Evolutionary conservation across 1,140 invertebrate species (phyloP).

Genomic region (Rhopalosiphum maidis): DNA sequence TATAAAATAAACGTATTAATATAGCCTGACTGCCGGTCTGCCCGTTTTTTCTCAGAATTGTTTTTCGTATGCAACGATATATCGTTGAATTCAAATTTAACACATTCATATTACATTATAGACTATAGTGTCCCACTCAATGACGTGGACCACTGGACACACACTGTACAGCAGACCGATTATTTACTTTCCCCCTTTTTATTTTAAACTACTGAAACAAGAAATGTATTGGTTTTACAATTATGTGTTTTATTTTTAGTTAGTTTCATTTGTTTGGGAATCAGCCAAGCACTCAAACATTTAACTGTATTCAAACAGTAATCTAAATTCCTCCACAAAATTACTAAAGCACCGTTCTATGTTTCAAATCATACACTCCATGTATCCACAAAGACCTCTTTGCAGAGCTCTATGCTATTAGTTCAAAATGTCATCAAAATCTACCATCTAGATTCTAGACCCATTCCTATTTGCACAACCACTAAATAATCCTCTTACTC

Average conservation of each 20-base stretch:
- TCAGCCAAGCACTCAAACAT: neutral
- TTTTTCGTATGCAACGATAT: no score
- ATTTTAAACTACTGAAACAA: neutral
- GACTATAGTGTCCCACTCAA: no score
- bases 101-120: no score
- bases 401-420: neutral
- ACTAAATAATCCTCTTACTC: neutral
- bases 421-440: neutral
- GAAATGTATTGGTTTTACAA: neutral
- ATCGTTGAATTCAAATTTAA: no score
- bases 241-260: conserved; percentile 10
- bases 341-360: neutral
- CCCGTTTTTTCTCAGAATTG: no score
- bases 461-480: neutral
- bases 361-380: neutral
- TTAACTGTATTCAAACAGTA: conserved; percentile 11
- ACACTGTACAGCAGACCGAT: no score
- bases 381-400: neutral
- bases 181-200: neutral
- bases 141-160: no score
- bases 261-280: neutral
- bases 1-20: no score
- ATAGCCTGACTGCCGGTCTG: no score
- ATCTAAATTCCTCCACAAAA: neutral
- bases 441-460: neutral